Base-by-base conservation (phyloP, 2,888 invertebrate species). In the Oscheius sp. region DNA sequence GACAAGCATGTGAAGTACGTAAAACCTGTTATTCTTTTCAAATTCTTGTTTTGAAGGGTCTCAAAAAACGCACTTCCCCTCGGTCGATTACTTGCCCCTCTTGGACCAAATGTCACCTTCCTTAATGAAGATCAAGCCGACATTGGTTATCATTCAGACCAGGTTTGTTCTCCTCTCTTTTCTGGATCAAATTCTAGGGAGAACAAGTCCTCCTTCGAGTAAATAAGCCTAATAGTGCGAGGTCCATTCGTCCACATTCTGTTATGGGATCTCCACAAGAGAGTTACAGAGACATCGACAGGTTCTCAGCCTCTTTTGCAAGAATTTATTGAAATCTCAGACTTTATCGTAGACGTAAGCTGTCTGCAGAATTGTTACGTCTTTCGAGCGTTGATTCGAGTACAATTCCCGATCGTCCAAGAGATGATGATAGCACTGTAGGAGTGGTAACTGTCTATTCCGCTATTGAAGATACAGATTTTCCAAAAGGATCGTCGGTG, bases 391-490 rank as follows among this genome's bases (percentile, higher is more conserved):
- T 68, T 23, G 74, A 72, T 6, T 70, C 61, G 15, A 66, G 53
- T n/a, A 31, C 74, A 17, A 53, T 65, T 15, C 72, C 74, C 0
- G 76, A 74, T 27, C 12, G 74, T 29, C 74, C 53, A 37, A 64
- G 68, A 37, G 69, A 71, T 12, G 76, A 76, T 42, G 71, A 74
- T 15, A 64, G 65, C 17, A 72, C 65, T 10, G 25, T 61, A 15
- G 45, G 71, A 31, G 74, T 70, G 25, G 87, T 89, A 63, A 89
- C 91, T 34, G 91, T 96, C 90, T 95, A 97, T 6, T 96, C 92
- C 86, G 95, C 96, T 5, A 96, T 96, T 0, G 93, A 96, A 80
- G 93, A 96, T 80, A 95, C 95, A 0, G 96, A 96, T 39, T 63
- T 78, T 10, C 69, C 72, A 1, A 70, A 73, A 53, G 77, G 77